Evolutionary conservation across 2,113 vertebrate genomes (phyloP).

Genomic region (Tricholaema leucomelas): DNA sequence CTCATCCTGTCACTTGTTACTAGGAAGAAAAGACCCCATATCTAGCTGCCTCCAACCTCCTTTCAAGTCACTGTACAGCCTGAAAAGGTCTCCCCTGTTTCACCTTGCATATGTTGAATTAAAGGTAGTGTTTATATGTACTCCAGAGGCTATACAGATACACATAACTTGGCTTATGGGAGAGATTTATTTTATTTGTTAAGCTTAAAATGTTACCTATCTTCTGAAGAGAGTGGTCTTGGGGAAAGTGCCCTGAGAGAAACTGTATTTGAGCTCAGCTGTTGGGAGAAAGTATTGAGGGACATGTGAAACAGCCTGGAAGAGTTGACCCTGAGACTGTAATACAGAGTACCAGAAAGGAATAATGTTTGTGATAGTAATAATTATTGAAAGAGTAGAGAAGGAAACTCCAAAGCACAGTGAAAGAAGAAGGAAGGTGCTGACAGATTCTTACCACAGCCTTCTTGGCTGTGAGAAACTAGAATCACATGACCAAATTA

Average conservation of each 20-base stretch:
- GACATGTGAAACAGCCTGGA: neutral
- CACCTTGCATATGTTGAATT: neutral
- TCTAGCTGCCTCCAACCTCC: too few species aligned
- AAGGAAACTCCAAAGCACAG: neutral
- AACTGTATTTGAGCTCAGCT: neutral
- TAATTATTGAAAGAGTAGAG: neutral
- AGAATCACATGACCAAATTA: neutral
- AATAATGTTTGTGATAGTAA: neutral
- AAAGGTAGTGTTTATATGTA: neutral
- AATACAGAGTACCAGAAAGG: neutral
- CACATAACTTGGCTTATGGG: neutral
- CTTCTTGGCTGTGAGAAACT: neutral
- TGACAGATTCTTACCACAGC: neutral
- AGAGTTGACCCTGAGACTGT: fast-evolving
- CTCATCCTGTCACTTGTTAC: too few species aligned
- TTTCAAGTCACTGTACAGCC: too few species aligned
- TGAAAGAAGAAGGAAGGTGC: neutral
- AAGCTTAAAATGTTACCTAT: neutral
- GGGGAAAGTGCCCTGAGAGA: neutral
- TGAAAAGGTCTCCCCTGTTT: too few species aligned
- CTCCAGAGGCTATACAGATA: neutral
- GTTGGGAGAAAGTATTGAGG: neutral
- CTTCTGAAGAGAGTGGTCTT: neutral
- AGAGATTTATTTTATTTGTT: neutral
- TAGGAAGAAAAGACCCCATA: too few species aligned